A percentile compares a stretch with the other conserved stretches of the same genome.
These are phyloP conservation scores for Clarias macrocephalus DNA, from an alignment of 2,113 vertebrate genomes.

Conservation along the genomic window DNA sequence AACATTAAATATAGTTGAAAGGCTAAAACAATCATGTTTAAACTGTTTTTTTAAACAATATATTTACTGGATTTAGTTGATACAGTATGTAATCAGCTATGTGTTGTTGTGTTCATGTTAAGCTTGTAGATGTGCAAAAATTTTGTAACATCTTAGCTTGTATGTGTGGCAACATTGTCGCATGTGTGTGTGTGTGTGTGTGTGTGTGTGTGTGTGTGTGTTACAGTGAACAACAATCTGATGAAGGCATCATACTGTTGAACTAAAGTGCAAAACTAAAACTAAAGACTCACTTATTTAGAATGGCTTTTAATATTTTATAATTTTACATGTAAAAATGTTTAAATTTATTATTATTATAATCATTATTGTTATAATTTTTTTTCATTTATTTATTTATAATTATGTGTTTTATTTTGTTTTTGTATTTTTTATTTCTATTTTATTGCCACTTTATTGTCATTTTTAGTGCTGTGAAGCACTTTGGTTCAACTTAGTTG, in stretches of 20 bases:
- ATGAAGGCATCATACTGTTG: neutral
- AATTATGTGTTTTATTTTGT: too few relatives aligned
- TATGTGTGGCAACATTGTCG: neutral
- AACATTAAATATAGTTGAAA: neutral
- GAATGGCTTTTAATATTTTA: too few relatives aligned
- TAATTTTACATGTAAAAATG: too few relatives aligned
- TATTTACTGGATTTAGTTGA: neutral
- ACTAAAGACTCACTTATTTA: too few relatives aligned
- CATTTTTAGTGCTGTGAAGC: too few relatives aligned
- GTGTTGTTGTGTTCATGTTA: neutral
- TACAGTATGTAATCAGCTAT: neutral
- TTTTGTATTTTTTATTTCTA: too few relatives aligned
- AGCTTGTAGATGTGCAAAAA: neutral
- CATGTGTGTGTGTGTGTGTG: neutral
- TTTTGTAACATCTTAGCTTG: neutral
- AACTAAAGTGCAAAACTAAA: neutral
- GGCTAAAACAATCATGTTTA: neutral
- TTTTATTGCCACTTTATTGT: too few relatives aligned
- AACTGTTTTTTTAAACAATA: neutral
- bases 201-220: neutral
- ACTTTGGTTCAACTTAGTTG: too few relatives aligned
- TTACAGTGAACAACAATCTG: neutral
- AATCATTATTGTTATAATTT: too few relatives aligned
- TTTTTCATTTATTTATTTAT: too few relatives aligned
- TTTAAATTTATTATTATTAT: too few relatives aligned